Evolutionary conservation across 2,797 vertebrate species (phyloP), one percentile per base, ranked within the genome.

Genomic region (Tinamus major): DNA sequence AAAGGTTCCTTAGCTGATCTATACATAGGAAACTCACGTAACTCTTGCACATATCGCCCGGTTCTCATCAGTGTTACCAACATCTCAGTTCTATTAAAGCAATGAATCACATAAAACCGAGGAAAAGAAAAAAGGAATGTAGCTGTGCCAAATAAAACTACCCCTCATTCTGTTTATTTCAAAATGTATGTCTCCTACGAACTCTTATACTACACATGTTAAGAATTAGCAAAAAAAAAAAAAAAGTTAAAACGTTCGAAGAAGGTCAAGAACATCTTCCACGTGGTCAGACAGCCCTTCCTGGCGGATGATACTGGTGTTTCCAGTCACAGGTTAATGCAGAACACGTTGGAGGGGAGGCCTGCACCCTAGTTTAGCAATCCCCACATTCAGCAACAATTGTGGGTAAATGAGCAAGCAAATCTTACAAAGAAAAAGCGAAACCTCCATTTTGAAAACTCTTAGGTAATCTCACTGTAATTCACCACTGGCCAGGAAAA

Each of bases 401-500:
- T 27, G 71, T 70, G 51, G 67, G 58, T 67, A 87, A 89, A 90
- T 6, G 68, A 3, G 1, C 17, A 46, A 64, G 64, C 56, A 55
- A 46, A 46, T 39, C 81, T 89, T 81, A 46, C 39, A 84, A 64
- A 82, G 82, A 64, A 87, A 79, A 86, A 68, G 83, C 88, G 81
- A 82, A 21, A n/a, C 26, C 84, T 65, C 33, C 33, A 3, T 61
- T 78, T 64, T 68, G 58, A 90, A 56, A 58, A 64, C 39, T 64
- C 71, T 24, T 64, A 93, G 78, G 88, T 74, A 79, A 92, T 64
- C 49, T 70, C 75, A 44, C 35, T 70, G 64, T 58, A 69, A 94
- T 88, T 86, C 91, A 85, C 84, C 68, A 46, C 2, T 24, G 39
- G 5, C 21, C 48, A 53, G 71, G 31, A 82, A 90, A 89, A 18